Base-by-base conservation (phyloP, 1,140 invertebrate genomes). In the Tyrophagus putrescentiae region DNA sequence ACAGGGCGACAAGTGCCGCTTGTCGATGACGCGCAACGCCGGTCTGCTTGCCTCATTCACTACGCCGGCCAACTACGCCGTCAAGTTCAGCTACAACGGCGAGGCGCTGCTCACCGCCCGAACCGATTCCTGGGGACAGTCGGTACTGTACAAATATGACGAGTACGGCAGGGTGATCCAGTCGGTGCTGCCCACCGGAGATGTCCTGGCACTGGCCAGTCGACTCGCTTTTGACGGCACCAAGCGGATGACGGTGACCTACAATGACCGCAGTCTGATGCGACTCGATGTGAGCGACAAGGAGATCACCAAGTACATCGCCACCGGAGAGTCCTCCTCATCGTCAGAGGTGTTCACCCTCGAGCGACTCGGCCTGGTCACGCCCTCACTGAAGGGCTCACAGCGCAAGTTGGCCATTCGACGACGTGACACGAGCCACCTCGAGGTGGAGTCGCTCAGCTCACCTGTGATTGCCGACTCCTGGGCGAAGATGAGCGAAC, bases 61-160 rank as follows among this genome's bases (percentile, higher is more conserved):
- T 3, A 66, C 65, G 16, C 62, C 67, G 29, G 61, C 65, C 53
- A 61, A 63, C 18, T 63, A 61, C 50, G 67, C 60, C 13, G 63
- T 60, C 6, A 62, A 60, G 32, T 73, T 90, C 61, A 85, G 87
- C 70, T 91, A 90, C 67, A 84, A 89, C 67, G 82, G 84, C 56
- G 44, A 44, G 28, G 87, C 85, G 7, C 73, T 90, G 60, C 70
- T 90, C 0, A 84, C 83, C 31, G 87, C 85, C 63, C 66, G 66
- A 32, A 44, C 77, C 83, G 67, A 84, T 83, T 52, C 63, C n/a
- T 66, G 69, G 13, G 63, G 65, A 33, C 71, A 71, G 28, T 67
- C 86, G 0, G 88, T 84, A 61, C 82, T 91, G 60, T 94, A 92
- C 68, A 82, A 84, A 67, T 94, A 93, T 65, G 86, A 93, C 66